Evolutionary conservation across 2,113 vertebrate genomes (phyloP).

Genomic region (Hoplias malabaricus): DNA sequence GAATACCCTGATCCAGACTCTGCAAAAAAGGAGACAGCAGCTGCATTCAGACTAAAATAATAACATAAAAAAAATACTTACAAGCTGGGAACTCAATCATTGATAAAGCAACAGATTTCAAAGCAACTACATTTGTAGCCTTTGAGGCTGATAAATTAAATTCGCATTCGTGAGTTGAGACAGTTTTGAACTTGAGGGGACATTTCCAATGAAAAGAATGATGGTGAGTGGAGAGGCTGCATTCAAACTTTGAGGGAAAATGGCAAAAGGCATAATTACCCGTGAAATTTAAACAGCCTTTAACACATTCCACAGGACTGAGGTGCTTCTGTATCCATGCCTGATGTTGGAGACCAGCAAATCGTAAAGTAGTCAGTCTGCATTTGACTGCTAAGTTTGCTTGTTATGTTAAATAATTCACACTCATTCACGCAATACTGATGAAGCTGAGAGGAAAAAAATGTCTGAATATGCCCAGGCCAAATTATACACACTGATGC

Average conservation of each 20-base stretch:
- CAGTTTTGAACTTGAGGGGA: constrained; percentile 19
- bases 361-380: constrained; percentile 26
- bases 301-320: constrained; percentile 18
- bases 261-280: constrained; percentile 33
- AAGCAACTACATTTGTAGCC: background rate
- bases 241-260: constrained; percentile 11
- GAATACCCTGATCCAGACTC: background rate
- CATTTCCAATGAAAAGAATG: constrained; percentile 8
- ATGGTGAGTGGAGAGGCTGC: background rate
- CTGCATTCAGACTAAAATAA: background rate
- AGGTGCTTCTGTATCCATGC: constrained; percentile 1
- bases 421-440: constrained; percentile 16
- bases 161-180: background rate
- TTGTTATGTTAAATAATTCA: constrained; percentile 41
- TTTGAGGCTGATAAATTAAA: background rate
- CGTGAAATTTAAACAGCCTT: constrained; percentile 27
- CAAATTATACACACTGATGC: constrained; percentile 33
- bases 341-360: constrained; percentile 21
- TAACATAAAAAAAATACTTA: background rate
- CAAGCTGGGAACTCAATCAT: background rate
- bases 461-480: background rate
- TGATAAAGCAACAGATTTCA: background rate
- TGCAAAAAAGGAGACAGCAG: background rate
- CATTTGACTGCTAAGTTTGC: constrained; percentile 38
- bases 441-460: constrained; percentile 26